Evolutionary conservation across 1,140 invertebrate species (phyloP), one percentile per base, ranked within the genome.

Genomic region (Polyergus mexicanus): DNA sequence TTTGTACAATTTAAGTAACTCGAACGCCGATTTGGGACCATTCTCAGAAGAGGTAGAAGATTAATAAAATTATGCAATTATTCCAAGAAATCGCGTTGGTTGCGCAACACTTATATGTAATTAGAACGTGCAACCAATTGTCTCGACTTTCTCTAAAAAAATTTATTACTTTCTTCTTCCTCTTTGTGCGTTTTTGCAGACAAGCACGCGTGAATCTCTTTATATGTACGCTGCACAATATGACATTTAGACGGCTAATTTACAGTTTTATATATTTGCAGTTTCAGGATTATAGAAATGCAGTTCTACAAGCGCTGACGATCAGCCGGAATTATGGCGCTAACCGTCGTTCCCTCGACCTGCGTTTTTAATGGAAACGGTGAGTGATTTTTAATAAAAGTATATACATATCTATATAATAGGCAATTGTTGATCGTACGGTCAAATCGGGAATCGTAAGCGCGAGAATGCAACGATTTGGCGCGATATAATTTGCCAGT

Each of bases 351-450:
- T 81, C 90, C 92, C 88, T 92, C 92, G 63, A 72, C 92, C 87
- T 91, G 91, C 84, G 90, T 93, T 92, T 92, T 93, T 85, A 92
- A 93, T 74, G 92, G 92, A 93, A 93, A 93, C 89, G 92, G 92
- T 93, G 72, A 92, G 90, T 86, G 13, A 83, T 13, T 62, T 60
- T 83, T 83, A 47, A 83, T 83, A 83, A 60, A 83, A 72, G 54
- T 28, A 74, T 19, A 19, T 41, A 74, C 13, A 19, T 22, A 11
- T 22, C 69, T 65, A 38, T 19, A 51, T 51, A 63, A 83, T 22
- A 22, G 44, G 22, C 54, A 41, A 83, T 62, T 54, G 68, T 81
- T 71, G 38, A 11, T 54, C 28, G 6, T 28, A 1, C 38, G 16
- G 13, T 80, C 22, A 16, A 54, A 32, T 68, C 47, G 35, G 44